Base-by-base conservation (phyloP, 2,888 invertebrate genomes). In the Papilio demoleus region DNA sequence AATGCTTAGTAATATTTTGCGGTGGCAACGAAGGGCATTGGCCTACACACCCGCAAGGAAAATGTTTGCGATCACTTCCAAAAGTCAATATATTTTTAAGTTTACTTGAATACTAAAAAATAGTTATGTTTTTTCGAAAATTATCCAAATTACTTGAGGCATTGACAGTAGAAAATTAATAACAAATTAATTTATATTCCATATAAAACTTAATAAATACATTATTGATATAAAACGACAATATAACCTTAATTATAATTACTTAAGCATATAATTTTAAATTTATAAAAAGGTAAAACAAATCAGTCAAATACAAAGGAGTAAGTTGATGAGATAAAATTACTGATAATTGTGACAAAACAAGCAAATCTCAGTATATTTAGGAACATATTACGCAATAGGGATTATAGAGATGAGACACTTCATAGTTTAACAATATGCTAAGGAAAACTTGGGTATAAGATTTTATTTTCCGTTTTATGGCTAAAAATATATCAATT, bases 291-390 rank as follows among this genome's bases (percentile, higher is more conserved):
- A 53, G 5, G 14, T 12, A 24, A n/a, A 53, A 27, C n/a, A 53
- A 27, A 27, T 17, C 14, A 17, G n/a, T 31, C n/a, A n/a, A 27
- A 8, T 27, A 53, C 27, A 53, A 31, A 53, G 31, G 53, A 53
- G n/a, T 53, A 17, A 14, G 27, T n/a, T 53, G 53, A 53, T 53
- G 31, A 31, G 53, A 53, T 53, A 53, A 31, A 27, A 53, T 53
- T 53, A 31, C 31, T 53, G 53, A 53, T 53, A 53, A 53, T 31
- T 53, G 17, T 53, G 31, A 31, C 53, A 53, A 53, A 27, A 17
- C 53, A 53, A 53, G n/a, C 50, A 53, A 27, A 27, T 4, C 27
- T n/a, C 14, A 27, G 14, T 27, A 53, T 53, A 27, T 53, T 17
- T 31, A n/a, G 27, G 17, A 31, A 53, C 3, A 53, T 31, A 53